Percentiles rank a stretch among this genome's conserved stretches.
phyloP scores from a whole-genome alignment of 2,888 invertebrate genomes.

The Pyralis farinalis region DNA sequence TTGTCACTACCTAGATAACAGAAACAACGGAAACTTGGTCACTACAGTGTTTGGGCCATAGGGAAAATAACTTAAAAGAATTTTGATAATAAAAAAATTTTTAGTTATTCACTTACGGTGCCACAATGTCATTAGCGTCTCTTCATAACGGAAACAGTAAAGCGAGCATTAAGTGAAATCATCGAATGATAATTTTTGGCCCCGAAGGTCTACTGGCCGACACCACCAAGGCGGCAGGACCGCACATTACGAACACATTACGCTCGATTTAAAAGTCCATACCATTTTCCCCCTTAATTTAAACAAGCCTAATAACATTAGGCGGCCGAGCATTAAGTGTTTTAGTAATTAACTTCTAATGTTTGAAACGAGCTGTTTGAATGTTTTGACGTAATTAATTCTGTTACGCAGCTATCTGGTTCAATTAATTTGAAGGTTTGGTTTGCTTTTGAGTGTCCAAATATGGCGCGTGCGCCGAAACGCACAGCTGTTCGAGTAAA shows the following conservation, averaged over 20 bases:
- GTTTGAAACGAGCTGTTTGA: conserved; percentile 49
- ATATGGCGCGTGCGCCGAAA: conserved; percentile 35
- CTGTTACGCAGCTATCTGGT: conserved; percentile 22
- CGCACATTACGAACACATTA: conserved; percentile 47
- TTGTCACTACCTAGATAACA: no score
- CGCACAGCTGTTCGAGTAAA: conserved; percentile 55
- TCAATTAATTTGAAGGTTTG: conserved; percentile 29
- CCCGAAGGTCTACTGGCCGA: conserved; percentile 27
- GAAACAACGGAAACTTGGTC: no score
- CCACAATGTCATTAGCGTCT: conserved; percentile 34
- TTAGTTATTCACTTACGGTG: conserved; percentile 36
- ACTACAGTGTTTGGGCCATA: conserved; percentile 26
- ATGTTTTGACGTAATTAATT: conserved; percentile 52
- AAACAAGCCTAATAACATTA: conserved; percentile 44
- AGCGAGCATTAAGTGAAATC: conserved; percentile 37
- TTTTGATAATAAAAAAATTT: conserved; percentile 42
- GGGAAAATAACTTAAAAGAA: conserved; percentile 26
- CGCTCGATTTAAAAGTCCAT: conserved; percentile 34
- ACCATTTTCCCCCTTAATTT: conserved; percentile 39
- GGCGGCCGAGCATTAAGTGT: conserved; percentile 38
- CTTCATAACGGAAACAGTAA: conserved; percentile 33
- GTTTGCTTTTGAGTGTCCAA: conserved; percentile 25
- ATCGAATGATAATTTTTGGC: conserved; percentile 25
- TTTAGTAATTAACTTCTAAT: conserved; percentile 58
- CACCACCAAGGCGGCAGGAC: conserved; percentile 38